Percentiles rank a stretch among this genome's conserved stretches.
Conservation (phyloP, 64 coral and sea anemone genomes). For the Catalaphyllia jardinei region DNA sequence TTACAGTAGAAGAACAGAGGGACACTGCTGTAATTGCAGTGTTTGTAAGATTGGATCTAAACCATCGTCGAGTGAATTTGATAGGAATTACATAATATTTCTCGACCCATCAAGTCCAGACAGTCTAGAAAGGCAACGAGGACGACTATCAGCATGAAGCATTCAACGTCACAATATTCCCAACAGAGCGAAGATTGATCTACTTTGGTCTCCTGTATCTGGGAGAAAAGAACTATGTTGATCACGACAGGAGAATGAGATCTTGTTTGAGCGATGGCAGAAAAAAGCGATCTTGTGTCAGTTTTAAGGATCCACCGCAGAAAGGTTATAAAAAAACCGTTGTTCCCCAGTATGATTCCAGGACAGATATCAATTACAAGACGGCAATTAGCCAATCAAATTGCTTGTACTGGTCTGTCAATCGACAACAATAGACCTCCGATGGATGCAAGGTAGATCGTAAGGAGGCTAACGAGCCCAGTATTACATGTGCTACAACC, state of each 20-base stretch:
- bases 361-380: constrained; percentile 5
- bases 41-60: constrained; percentile 39
- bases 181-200: background rate
- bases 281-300: no score
- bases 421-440: background rate
- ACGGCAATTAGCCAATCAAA: background rate
- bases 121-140: background rate
- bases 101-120: constrained; percentile 30
- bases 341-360: constrained; percentile 1
- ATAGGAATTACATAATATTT: constrained; percentile 9
- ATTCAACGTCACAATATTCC: background rate
- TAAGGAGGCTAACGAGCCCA: no score
- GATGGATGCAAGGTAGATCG: constrained; percentile 22
- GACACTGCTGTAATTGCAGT: constrained; percentile 27
- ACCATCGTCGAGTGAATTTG: constrained; percentile 41
- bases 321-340: background rate
- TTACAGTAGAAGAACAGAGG: constrained; percentile 6
- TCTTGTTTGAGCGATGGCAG: no score
- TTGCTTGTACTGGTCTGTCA: constrained; percentile 45
- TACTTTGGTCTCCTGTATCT: background rate
- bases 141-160: no score
- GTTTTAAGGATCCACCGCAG: background rate
- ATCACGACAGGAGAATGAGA: background rate
- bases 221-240: background rate
- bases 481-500: no score